Evolutionary conservation across 2,888 invertebrate genomes (phyloP).

Genomic region (Cantharis rufa): DNA sequence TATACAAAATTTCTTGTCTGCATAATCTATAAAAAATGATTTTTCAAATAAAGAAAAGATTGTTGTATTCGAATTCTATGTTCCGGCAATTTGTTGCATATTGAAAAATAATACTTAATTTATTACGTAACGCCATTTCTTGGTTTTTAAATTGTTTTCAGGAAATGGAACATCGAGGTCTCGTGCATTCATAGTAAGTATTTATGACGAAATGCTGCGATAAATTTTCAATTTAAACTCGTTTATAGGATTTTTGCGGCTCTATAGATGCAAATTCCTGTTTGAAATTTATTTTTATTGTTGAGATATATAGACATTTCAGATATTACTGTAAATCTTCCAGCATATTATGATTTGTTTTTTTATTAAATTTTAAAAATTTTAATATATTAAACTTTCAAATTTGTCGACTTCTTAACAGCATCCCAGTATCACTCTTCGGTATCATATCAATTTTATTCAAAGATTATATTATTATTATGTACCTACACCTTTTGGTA

Average conservation of each 20-base stretch:
- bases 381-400: constrained; percentile 4
- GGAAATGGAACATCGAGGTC: constrained; percentile 30
- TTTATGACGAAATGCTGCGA: constrained; percentile 30
- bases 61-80: constrained; percentile 15
- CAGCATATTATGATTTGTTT: constrained; percentile 25
- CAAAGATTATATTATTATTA: not conserved
- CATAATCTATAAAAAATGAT: constrained; percentile 20
- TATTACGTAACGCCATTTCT: constrained; percentile 25
- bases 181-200: constrained; percentile 24
- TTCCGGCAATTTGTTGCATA: constrained; percentile 24
- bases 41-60: constrained; percentile 20
- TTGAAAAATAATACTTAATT: constrained; percentile 31
- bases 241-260: constrained; percentile 31
- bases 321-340: constrained; percentile 29
- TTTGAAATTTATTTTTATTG: constrained; percentile 30
- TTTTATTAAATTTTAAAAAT: constrained; percentile 27
- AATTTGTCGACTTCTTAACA: not conserved
- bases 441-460: not conserved
- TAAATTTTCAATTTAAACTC: constrained; percentile 31
- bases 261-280: constrained; percentile 31
- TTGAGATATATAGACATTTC: constrained; percentile 27
- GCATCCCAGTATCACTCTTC: not conserved
- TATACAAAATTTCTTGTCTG: not conserved
- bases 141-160: constrained; percentile 31
- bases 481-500: not conserved